A percentile compares a stretch with the other conserved stretches of the same genome.
These are phyloP conservation scores for Phoenicopterus ruber DNA, from an alignment of 2,113 vertebrate genomes.

Conservation along the genomic window DNA sequence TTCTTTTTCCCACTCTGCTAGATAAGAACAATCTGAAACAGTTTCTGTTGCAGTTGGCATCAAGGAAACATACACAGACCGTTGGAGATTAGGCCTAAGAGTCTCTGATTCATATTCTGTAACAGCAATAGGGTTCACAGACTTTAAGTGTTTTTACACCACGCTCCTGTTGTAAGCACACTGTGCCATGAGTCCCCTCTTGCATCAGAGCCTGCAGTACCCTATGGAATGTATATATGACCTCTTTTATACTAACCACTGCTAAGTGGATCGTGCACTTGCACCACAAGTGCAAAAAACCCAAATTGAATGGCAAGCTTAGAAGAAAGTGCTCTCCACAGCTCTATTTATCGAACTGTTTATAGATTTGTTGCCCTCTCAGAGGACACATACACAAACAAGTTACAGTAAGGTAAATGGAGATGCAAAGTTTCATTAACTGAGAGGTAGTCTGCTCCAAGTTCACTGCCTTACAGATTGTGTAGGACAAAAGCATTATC, in stretches of 20 bases:
- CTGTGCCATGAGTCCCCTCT: not conserved
- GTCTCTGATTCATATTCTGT: not conserved
- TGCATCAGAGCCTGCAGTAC: not conserved
- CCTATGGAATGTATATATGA: not conserved
- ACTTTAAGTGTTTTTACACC: not conserved
- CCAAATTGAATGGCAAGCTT: accelerated
- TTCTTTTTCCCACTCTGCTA: not conserved
- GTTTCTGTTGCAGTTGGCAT: not conserved
- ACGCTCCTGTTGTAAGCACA: accelerated
- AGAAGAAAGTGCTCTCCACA: not conserved
- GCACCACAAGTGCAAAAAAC: not conserved
- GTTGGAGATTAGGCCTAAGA: accelerated
- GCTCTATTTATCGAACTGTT: not conserved
- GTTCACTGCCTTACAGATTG: not conserved
- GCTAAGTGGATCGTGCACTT: too few species aligned
- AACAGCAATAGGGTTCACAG: not conserved
- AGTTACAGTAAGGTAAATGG: not conserved
- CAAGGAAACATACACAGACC: not conserved
- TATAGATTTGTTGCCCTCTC: not conserved
- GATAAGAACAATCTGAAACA: not conserved
- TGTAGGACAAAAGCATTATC: not conserved
- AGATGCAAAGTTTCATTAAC: not conserved
- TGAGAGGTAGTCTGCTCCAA: not conserved
- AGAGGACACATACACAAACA: not conserved
- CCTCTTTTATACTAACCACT: not conserved